phyloP scores from a whole-genome alignment of 30 jellyfish, hydroid and myxozoan species.

The Pelagia noctiluca region DNA sequence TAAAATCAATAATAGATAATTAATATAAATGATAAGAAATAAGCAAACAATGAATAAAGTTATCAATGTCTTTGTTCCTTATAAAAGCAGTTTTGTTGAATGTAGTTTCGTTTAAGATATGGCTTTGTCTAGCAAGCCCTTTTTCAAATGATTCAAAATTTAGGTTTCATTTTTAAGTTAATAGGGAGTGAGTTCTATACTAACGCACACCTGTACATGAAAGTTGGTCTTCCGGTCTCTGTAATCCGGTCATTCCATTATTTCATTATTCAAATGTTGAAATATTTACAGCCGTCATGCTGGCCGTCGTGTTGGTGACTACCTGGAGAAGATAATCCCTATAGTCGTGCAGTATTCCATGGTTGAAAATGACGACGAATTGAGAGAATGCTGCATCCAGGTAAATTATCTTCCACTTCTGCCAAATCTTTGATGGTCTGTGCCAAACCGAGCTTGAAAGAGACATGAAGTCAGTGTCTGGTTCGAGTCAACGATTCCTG shows the following conservation, averaged over 20 bases:
- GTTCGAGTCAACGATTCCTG: too few species aligned
- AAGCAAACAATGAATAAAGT: too few species aligned
- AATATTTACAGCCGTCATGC: slow-evolving; percentile 87
- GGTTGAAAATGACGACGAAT: slow-evolving; percentile 93
- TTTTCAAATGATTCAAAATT: too few species aligned
- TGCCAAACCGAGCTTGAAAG: not conserved
- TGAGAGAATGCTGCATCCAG: slow-evolving; percentile 98
- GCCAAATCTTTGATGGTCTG: not conserved
- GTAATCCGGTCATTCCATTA: not conserved
- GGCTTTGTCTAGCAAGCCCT: too few species aligned
- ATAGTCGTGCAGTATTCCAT: slow-evolving; percentile 77
- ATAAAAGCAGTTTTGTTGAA: too few species aligned
- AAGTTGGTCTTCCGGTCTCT: not conserved
- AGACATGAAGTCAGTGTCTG: not conserved
- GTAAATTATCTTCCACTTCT: too few species aligned
- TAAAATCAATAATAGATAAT: too few species aligned
- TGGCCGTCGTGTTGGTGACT: slow-evolving; percentile 96
- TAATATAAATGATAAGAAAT: too few species aligned
- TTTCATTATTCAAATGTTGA: not conserved
- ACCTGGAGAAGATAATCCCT: slow-evolving; percentile 88
- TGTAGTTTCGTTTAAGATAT: too few species aligned
- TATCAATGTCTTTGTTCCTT: too few species aligned
- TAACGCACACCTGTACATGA: not conserved
- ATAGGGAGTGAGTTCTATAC: too few species aligned
- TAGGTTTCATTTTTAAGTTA: too few species aligned